phyloP scores from a whole-genome alignment of 37 sponge, comb jelly and placozoan species.

The Ephydatia muelleri region DNA sequence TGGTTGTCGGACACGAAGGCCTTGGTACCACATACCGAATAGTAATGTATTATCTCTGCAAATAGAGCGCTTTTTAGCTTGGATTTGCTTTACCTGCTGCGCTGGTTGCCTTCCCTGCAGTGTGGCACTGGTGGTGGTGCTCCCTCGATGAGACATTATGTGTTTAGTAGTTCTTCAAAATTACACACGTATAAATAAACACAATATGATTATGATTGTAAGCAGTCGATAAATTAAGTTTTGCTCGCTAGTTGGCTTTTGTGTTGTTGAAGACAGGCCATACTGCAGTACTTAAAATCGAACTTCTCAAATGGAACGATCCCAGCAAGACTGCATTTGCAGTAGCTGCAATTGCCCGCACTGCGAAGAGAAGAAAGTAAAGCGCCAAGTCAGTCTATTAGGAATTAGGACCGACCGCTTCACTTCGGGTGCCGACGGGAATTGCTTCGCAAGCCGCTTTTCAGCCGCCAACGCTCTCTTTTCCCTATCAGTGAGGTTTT shows the following conservation, averaged over 20 bases:
- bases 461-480: slow-evolving; percentile 80
- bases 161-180: background rate
- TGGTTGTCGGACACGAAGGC: slow-evolving; percentile 10
- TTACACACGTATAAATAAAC: background rate
- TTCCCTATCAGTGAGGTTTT: slow-evolving; percentile 61
- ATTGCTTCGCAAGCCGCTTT: slow-evolving; percentile 42
- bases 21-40: too few species aligned
- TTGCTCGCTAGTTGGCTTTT: slow-evolving; percentile 27
- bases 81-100: too few species aligned
- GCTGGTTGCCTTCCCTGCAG: background rate
- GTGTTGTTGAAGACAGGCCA: slow-evolving; percentile 84
- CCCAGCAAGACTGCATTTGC: slow-evolving; percentile 75
- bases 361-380: slow-evolving; percentile 31
- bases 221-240: background rate
- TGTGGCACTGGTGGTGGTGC: background rate
- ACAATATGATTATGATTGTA: background rate
- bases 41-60: too few species aligned
- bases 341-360: slow-evolving; percentile 68
- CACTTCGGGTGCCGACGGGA: slow-evolving; percentile 7
- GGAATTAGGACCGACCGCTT: background rate
- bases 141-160: slow-evolving; percentile 3
- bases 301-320: slow-evolving; percentile 83
- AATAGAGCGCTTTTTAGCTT: too few species aligned
- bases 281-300: slow-evolving; percentile 80
- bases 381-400: background rate